Base-by-base conservation (phyloP, 2,888 invertebrate genomes). In the Xylocampa areola region DNA sequence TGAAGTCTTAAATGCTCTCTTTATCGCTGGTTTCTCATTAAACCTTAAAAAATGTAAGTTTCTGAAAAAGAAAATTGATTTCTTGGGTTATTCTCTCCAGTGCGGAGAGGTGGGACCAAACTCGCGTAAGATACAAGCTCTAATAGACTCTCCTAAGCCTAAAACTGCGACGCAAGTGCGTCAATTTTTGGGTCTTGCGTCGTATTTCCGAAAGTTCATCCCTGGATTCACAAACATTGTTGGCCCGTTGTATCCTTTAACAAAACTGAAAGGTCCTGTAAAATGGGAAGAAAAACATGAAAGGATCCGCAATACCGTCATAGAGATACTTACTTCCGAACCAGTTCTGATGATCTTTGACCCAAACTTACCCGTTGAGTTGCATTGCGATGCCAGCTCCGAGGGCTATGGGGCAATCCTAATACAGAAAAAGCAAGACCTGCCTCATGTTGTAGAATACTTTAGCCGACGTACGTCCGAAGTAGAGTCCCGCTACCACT, bases 261-360 rank as follows among this genome's bases (percentile, higher is more conserved):
- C 79, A 0, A 73, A 69, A 29, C 8, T 35, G 5, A 45, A 45
- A n/a, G 45, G 45, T 1, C 36, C 33, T 0, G 67, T 76, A 0
- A 58, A 21, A 1, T 80, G 76, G 76, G 53, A 35, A 2, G n/a
- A 49, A 0, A 14, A 50, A 1, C 65, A 76, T 32, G 59, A 65
- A 8, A 19, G 54, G 0, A 60, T 73, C 1, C 64, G 40, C 1
- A 55, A 58, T 0, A 27, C 27, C 7, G 23, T 54, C 2, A 3
- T 54, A 13, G 0, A 36, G 0, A 41, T 47, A 3, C 13, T 54
- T 0, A 47, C 48, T 1, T 29, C 35, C 0, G 41, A 54, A 48
- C 54, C 54, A 2, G 54, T 48, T 2, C 8, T 54, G 5, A 41
- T 23, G 0, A 48, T 54, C 2, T 51, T 51, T 23, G 23, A 51